Evolutionary conservation across 2,113 vertebrate genomes (phyloP), one percentile per base, ranked within the genome.

Genomic region (Phodopus roborovskii): DNA sequence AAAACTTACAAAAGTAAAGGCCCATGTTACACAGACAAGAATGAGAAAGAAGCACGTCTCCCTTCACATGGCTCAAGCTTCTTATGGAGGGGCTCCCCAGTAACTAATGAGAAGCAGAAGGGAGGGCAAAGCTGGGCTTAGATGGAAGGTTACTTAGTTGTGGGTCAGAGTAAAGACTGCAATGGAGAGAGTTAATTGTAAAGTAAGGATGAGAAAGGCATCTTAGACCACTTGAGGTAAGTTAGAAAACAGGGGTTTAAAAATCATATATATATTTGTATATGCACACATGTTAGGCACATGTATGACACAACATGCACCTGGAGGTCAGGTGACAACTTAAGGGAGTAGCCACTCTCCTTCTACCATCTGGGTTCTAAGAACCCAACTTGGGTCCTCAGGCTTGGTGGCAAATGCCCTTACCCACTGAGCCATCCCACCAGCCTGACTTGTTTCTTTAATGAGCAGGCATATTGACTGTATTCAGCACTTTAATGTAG

Each of bases 401-500:
- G 45, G 45, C 45, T 87, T n/a, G 5, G 45, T 1, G 5, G 64
- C 22, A 87, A 50, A 48, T 16, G 7, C 19, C 83, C 20, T 87
- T 87, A n/a, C 42, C 62, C 10, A 22, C 64, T 50, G 30, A 86
- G 45, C 83, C 30, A 50, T 36, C 45, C 45, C 20, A 70, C 45
- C 33, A 16, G 17, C 45, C 84, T 22, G 3, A 3, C 56, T 64
- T 83, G 56, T 84, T 68, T 30, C 87, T 82, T 68, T 56, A 60
- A 81, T 89, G n/a, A 82, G 56, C 45, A 42, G 90, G 58, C 30
- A 30, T 39, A 30, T 36, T 77, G 77, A 66, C 60, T 85, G 60
- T 60, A 93, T 28, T 96, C 86, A 83, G 77, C 90, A 96, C 83
- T 92, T 94, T 82, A 88, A 95, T 36, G 30, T 30, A 74, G 19